Evolutionary conservation across 2,797 vertebrate genomes (phyloP).

Genomic region (Picus viridis): DNA sequence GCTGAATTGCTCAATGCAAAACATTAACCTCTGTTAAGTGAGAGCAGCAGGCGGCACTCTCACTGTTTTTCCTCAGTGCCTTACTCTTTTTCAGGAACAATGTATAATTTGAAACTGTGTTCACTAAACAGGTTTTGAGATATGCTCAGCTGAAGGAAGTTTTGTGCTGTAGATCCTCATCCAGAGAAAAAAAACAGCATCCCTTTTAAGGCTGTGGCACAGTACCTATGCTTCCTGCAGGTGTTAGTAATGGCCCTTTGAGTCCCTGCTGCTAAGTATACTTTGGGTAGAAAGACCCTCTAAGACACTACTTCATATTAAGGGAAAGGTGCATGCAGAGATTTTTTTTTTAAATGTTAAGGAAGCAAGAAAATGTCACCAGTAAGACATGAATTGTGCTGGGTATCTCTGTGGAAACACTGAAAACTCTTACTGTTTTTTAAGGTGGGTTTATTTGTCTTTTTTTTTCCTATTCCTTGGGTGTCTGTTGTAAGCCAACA

Average conservation of each 20-base stretch:
- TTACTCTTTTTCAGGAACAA: not conserved
- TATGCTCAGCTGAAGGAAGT: not conserved
- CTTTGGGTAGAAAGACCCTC: not conserved
- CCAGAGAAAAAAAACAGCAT: not conserved
- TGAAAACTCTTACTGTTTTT: not conserved
- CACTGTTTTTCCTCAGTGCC: not conserved
- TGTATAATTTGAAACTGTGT: not conserved
- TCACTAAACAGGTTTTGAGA: not conserved
- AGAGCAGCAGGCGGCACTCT: constrained; percentile 34
- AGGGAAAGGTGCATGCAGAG: not conserved
- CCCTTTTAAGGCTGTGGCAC: not conserved
- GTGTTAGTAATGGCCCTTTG: not conserved
- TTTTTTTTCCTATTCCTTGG: no score
- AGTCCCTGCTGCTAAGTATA: not conserved
- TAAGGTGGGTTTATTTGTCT: not conserved
- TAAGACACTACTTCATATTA: not conserved
- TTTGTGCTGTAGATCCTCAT: not conserved
- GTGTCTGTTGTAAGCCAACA: not conserved
- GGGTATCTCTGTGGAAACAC: not conserved
- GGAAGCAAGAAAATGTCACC: not conserved
- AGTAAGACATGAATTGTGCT: not conserved
- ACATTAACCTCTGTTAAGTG: not conserved
- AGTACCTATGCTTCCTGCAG: not conserved
- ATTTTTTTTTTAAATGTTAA: not conserved
- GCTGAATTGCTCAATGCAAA: not conserved